Conservation (phyloP, 2,888 invertebrate species). For the Ophioninae sp. region DNA sequence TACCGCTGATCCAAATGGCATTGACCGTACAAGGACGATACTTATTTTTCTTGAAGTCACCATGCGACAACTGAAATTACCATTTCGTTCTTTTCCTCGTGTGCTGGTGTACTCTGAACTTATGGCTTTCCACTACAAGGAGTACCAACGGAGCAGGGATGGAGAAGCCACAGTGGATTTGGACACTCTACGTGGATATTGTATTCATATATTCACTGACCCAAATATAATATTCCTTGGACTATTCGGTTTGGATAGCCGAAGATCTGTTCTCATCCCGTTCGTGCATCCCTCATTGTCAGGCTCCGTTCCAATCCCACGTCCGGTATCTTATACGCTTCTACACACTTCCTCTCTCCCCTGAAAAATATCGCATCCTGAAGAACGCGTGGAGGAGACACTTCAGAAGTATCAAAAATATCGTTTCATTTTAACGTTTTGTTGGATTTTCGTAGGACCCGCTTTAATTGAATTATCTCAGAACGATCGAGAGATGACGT, state of each 20-base stretch:
- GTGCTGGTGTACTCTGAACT: slow-evolving; percentile 11
- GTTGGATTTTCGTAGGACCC: neutral
- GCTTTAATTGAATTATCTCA: neutral
- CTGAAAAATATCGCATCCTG: slow-evolving; percentile 35
- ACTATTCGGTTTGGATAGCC: slow-evolving; percentile 40
- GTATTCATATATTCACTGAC: slow-evolving; percentile 70
- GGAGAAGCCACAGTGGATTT: slow-evolving; percentile 57
- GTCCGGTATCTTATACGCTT: slow-evolving; percentile 30
- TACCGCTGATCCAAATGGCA: neutral
- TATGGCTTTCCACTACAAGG: slow-evolving; percentile 41
- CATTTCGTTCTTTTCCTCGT: slow-evolving; percentile 1
- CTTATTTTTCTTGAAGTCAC: neutral
- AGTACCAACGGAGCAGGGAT: slow-evolving; percentile 46
- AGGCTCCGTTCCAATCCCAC: slow-evolving; percentile 31
- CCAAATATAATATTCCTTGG: slow-evolving; percentile 66
- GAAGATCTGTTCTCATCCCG: slow-evolving; percentile 38
- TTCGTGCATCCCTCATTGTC: slow-evolving; percentile 60
- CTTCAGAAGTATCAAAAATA: neutral
- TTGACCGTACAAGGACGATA: neutral
- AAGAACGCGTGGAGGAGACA: neutral
- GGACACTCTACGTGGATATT: slow-evolving; percentile 48
- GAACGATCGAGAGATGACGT: neutral
- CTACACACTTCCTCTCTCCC: slow-evolving; percentile 7
- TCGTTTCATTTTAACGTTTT: neutral
- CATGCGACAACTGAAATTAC: neutral